Conservation (phyloP, 1,140 invertebrate species). For the Drosophila subobscura region DNA sequence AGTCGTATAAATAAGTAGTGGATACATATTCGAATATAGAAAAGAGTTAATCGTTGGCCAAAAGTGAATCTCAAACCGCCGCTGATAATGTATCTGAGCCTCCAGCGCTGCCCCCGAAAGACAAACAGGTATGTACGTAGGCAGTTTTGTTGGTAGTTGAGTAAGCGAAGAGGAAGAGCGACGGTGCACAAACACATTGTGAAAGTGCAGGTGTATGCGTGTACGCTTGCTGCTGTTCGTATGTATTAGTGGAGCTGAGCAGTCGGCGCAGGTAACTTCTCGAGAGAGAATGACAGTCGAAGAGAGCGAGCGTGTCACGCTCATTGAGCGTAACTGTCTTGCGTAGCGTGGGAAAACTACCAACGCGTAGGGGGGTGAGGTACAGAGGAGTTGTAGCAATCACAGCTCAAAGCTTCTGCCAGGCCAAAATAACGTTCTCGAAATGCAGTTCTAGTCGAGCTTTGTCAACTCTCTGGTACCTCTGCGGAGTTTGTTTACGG, state of each 20-base stretch:
- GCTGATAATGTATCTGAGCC: too few species aligned
- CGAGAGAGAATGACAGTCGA: conserved; percentile 9
- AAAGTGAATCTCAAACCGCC: background rate
- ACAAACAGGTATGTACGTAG: conserved; percentile 71
- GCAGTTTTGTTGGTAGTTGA: conserved; percentile 74
- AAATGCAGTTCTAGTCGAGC: conserved; percentile 5
- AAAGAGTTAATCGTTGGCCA: conserved; percentile 26
- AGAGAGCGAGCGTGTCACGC: conserved; percentile 55
- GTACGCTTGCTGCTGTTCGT: background rate
- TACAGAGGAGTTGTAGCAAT: too few species aligned
- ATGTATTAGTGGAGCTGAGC: conserved; percentile 57
- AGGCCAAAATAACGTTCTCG: too few species aligned
- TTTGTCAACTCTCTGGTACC: conserved; percentile 20
- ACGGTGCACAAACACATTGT: conserved; percentile 25
- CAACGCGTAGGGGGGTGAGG: background rate
- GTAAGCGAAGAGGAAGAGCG: conserved; percentile 50
- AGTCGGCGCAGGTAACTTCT: conserved; percentile 71
- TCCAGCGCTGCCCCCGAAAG: conserved; percentile 15
- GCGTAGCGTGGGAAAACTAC: conserved; percentile 70
- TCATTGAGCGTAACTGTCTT: conserved; percentile 72
- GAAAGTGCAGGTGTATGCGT: conserved; percentile 63
- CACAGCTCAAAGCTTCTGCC: too few species aligned
- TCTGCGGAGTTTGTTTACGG: conserved; percentile 29
- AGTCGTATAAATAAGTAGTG: conserved; percentile 7
- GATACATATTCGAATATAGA: background rate